phyloP scores from a whole-genome alignment of 1,140 invertebrate species.

The Drosophila repletoides region DNA sequence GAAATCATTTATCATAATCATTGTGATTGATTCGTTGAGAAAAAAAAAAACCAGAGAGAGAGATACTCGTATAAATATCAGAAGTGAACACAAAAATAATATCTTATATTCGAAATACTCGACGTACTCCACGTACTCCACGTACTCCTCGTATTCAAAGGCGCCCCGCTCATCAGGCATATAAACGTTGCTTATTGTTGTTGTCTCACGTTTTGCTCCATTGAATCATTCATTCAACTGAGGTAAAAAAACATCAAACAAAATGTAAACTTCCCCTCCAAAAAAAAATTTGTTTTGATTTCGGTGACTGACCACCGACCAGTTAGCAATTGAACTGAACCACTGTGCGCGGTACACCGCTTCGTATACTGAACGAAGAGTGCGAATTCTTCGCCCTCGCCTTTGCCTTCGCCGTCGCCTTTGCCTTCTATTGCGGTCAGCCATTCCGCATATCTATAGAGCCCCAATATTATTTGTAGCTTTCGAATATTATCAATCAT shows the following conservation, averaged over 20 bases:
- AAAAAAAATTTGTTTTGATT: slow-evolving; percentile 65
- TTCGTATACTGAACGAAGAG: slow-evolving; percentile 51
- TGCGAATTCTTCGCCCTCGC: slow-evolving; percentile 45
- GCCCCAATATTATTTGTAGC: background rate
- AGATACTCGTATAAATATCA: no score
- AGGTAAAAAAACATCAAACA: slow-evolving; percentile 25
- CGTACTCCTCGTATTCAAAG: slow-evolving; percentile 55
- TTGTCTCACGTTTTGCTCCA: slow-evolving; percentile 71
- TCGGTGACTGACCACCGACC: slow-evolving; percentile 63
- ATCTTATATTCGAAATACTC: slow-evolving; percentile 35
- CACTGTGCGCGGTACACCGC: no score
- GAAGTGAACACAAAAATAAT: slow-evolving; percentile 54
- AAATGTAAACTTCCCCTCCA: no score
- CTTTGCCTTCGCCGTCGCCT: no score
- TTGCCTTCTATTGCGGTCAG: slow-evolving; percentile 30
- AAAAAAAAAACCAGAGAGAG: slow-evolving; percentile 42
- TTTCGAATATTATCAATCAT: slow-evolving; percentile 54
- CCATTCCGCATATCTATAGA: background rate
- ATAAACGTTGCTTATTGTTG: slow-evolving; percentile 69
- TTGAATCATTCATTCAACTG: slow-evolving; percentile 68
- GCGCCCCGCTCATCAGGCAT: slow-evolving; percentile 76
- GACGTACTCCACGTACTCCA: background rate
- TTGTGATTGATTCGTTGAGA: slow-evolving; percentile 80
- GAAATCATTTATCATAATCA: slow-evolving; percentile 82
- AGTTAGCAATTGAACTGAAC: slow-evolving; percentile 71